Conservation (phyloP, 2,888 invertebrate genomes). For the Terebella lapidaria region DNA sequence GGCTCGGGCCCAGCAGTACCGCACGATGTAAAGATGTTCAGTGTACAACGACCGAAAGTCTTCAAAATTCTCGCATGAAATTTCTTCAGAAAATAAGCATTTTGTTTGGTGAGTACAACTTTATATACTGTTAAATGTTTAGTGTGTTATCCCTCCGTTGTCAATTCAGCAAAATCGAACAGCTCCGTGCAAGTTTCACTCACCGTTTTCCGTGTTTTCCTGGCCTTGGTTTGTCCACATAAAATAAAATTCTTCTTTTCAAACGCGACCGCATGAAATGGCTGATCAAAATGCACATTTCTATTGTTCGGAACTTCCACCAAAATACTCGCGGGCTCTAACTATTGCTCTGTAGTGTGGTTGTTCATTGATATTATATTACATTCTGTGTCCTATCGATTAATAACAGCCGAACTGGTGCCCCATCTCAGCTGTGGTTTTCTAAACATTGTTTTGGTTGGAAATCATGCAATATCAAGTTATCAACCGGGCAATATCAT, state of each 20-base stretch:
- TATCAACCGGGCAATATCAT: too few relatives aligned
- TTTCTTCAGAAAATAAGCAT: neutral
- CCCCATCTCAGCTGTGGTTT: too few relatives aligned
- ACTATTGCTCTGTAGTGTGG: too few relatives aligned
- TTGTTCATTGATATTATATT: too few relatives aligned
- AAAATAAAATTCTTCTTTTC: constrained; percentile 1
- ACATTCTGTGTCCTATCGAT: too few relatives aligned
- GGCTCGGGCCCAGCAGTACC: neutral
- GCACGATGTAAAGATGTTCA: constrained; percentile 7
- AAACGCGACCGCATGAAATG: neutral
- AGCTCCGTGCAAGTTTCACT: neutral
- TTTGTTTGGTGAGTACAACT: neutral
- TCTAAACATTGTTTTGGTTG: too few relatives aligned
- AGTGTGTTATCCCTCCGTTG: neutral
- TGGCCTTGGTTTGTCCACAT: neutral
- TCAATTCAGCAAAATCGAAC: neutral
- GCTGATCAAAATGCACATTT: neutral
- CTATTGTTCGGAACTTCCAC: neutral
- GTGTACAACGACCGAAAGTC: constrained; percentile 3
- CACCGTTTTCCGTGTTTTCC: neutral
- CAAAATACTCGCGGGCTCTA: too few relatives aligned
- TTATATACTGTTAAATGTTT: neutral
- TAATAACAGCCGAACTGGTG: too few relatives aligned
- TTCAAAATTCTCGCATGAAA: constrained; percentile 1
- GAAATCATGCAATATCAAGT: too few relatives aligned